phyloP scores from a whole-genome alignment of 2,888 invertebrate genomes.

The Tromatobia lineatoria region DNA sequence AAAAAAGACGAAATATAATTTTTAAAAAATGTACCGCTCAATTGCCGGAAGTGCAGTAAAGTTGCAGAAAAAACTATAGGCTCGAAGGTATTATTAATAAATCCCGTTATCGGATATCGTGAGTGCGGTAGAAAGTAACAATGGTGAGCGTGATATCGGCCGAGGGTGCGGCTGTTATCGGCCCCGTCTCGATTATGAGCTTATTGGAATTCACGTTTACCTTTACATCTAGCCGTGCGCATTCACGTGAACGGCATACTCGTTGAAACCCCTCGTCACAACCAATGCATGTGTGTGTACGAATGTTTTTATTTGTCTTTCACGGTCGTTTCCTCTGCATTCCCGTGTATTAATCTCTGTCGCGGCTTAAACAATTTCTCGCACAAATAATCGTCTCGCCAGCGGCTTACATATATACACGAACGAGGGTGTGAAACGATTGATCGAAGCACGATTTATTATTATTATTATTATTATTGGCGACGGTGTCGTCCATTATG shows the following conservation, averaged over 20 bases:
- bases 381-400: slow-evolving; percentile 28
- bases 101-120: slow-evolving; percentile 13
- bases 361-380: slow-evolving; percentile 24
- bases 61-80: too few species aligned
- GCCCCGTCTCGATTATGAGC: slow-evolving; percentile 37
- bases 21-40: slow-evolving; percentile 3
- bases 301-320: slow-evolving; percentile 16
- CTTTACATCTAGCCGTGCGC: background rate
- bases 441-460: background rate
- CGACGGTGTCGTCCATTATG: background rate
- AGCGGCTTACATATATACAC: background rate
- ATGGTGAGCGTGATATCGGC: background rate
- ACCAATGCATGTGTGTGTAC: background rate
- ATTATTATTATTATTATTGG: slow-evolving; percentile 6
- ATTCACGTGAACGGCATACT: slow-evolving; percentile 6
- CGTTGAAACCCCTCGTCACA: slow-evolving; percentile 19
- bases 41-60: too few species aligned
- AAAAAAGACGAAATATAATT: background rate
- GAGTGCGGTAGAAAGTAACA: background rate
- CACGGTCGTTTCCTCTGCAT: slow-evolving; percentile 18
- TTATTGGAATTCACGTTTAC: slow-evolving; percentile 44
- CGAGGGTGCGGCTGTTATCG: background rate
- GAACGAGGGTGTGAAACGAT: slow-evolving; percentile 1
- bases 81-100: slow-evolving; percentile 41
- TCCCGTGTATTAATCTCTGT: slow-evolving; percentile 15